Base-by-base conservation (phyloP, 2,113 vertebrate species). In the Speoplatyrhinus poulsoni region DNA sequence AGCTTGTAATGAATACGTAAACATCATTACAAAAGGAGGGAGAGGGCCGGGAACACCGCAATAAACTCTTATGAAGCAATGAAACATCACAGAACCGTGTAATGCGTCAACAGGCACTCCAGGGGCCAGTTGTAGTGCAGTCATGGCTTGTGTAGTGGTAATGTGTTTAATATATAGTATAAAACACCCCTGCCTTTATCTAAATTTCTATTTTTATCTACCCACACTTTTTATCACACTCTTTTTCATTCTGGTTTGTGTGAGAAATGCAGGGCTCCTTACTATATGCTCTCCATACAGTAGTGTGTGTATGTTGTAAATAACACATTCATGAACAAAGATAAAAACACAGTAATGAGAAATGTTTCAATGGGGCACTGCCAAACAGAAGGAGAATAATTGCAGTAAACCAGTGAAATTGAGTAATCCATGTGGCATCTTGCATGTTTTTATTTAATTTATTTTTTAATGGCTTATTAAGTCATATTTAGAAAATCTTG, bases 301-400 rank as follows among this genome's bases (percentile, higher is more conserved):
- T 9, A 52, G n/a, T 57, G 33, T 65, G 19, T 50, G 59, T 60
- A 12, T 36, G 69, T 62, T 55, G 15, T 26, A 17, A 10, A 73
- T 26, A 61, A 48, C 69, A 62, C 60, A 59, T 63, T 58, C 61
- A 59, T 58, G 62, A 64, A 46, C 9, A 46, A 65, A 70, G 48
- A 71, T 54, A 36, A 26, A 65, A n/a, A 33, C 68, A 68, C 70
- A 71, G 49, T 76, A 73, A 56, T 1, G 62, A 73, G 72, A 26
- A 80, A 85, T 64, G 74, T 82, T 88, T 81, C 57, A 81, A 66
- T 62, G 32, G 46, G 71, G 59, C 46, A 63, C 67, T 80, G 66
- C 76, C 79, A 80, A 79, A 81, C 16, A 76, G 64, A 75, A 62
- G 32, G 32, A 57, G 77, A 80, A 77, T 72, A 72, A 70, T 76